These are phyloP conservation scores for Okamejei kenojei DNA, from an alignment of 2,797 vertebrate species.

Conservation along the genomic window DNA sequence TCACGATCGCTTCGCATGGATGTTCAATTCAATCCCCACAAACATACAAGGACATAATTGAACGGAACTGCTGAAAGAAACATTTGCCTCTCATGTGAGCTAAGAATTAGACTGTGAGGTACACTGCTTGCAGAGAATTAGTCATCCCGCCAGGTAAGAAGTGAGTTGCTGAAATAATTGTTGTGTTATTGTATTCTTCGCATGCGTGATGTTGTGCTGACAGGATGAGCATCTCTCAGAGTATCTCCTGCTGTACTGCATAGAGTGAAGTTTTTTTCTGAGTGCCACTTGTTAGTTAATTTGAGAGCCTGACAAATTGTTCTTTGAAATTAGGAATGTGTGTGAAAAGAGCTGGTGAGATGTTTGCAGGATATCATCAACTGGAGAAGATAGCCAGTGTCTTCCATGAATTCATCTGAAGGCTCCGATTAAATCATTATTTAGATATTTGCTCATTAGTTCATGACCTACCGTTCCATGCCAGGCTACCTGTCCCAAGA, in stretches of 20 bases:
- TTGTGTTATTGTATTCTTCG: not conserved
- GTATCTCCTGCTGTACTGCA: not conserved
- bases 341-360: not conserved
- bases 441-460: not conserved
- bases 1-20: too few species aligned
- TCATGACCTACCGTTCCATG: not conserved
- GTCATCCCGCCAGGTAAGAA: not conserved
- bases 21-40: too few species aligned
- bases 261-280: not conserved
- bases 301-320: not conserved
- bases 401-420: not conserved
- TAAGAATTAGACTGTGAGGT: not conserved
- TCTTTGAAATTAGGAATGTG: conserved; percentile 9
- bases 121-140: not conserved
- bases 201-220: not conserved
- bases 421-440: not conserved
- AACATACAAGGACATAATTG: too few species aligned
- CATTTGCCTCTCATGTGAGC: not conserved
- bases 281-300: not conserved
- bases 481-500: not conserved
- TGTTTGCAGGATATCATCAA: not conserved
- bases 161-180: not conserved
- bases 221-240: not conserved
- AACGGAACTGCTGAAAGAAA: not conserved
- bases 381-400: not conserved